Conservation (phyloP, 2,797 vertebrate species). For the Anas flavirostris region DNA sequence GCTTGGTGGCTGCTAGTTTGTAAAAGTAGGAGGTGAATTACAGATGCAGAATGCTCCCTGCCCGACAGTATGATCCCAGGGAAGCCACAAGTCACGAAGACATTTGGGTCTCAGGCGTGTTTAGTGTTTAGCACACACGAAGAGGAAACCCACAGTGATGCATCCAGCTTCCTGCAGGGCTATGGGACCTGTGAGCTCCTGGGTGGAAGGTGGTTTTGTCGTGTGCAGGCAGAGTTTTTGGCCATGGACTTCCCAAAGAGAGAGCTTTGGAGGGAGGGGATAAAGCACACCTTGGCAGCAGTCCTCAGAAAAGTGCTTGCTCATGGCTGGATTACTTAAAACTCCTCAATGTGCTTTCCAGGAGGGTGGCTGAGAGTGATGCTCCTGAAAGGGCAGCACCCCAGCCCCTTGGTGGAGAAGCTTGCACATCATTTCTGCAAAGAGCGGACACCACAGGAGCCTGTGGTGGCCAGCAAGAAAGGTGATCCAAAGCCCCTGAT, state of each 20-base stretch:
- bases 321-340: rapidly evolving
- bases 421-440: not conserved
- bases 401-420: not conserved
- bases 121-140: rapidly evolving
- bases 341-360: not conserved
- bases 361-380: rapidly evolving
- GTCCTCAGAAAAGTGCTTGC: not conserved
- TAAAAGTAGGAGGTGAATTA: not conserved
- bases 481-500: constrained; percentile 9
- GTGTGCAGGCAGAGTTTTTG: not conserved
- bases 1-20: not conserved
- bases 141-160: not conserved
- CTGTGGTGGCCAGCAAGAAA: not conserved
- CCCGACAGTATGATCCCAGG: not conserved
- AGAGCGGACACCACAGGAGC: not conserved
- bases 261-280: not conserved
- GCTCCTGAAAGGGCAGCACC: not conserved
- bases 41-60: not conserved
- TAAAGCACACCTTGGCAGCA: not conserved
- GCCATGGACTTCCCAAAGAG: not conserved
- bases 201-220: rapidly evolving
- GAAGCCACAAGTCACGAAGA: not conserved
- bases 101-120: rapidly evolving
- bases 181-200: rapidly evolving
- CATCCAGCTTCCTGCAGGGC: rapidly evolving